Evolutionary conservation across 2,113 vertebrate species (phyloP).

Genomic region (Bos javanicus): DNA sequence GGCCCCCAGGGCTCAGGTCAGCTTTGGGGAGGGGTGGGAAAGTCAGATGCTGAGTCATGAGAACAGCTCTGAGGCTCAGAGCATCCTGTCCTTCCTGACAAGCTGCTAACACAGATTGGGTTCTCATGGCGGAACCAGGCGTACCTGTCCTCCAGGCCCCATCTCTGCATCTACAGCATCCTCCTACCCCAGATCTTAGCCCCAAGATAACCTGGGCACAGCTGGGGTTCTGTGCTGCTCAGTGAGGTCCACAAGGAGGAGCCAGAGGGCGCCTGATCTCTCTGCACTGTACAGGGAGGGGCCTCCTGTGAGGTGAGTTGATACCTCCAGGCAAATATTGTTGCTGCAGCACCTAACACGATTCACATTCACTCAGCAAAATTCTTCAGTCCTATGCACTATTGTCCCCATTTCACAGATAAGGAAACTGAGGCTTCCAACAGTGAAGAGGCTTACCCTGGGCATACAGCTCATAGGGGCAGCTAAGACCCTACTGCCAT

Average conservation of each 20-base stretch:
- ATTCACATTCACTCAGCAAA: neutral
- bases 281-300: neutral
- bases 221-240: neutral
- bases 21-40: no score
- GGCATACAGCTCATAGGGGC: neutral
- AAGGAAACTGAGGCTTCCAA: neutral
- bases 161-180: rapidly evolving
- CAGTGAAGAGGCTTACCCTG: neutral
- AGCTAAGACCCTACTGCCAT: neutral
- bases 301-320: neutral
- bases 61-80: neutral
- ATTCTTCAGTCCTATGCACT: neutral
- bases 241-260: neutral
- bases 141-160: neutral
- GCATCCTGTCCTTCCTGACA: no score
- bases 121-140: neutral
- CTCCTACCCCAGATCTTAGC: neutral
- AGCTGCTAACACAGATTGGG: neutral
- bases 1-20: neutral
- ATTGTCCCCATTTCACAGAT: neutral
- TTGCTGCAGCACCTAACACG: neutral
- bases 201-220: neutral
- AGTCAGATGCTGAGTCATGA: neutral
- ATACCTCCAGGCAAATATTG: neutral
- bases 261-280: neutral